Conservation (phyloP, 2,888 invertebrate genomes). For the Tyria jacobaeae region DNA sequence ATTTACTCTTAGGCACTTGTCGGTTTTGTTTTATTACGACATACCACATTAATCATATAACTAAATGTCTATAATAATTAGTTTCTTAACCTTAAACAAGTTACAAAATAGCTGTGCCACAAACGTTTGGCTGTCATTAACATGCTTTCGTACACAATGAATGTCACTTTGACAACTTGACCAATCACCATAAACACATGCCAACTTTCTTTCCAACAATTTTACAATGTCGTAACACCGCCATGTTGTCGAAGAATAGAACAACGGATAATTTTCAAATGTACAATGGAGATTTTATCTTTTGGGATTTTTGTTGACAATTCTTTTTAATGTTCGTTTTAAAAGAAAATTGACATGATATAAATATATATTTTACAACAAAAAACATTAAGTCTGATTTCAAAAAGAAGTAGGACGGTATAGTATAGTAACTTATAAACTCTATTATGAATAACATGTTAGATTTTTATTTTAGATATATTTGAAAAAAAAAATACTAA, state of each 20-base stretch:
- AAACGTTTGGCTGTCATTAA: constrained; percentile 32
- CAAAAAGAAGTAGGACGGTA: too few species aligned
- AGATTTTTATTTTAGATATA: too few species aligned
- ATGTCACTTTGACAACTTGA: constrained; percentile 37
- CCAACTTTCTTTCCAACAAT: constrained; percentile 44
- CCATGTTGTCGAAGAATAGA: constrained; percentile 30
- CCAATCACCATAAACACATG: constrained; percentile 36
- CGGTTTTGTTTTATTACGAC: not conserved
- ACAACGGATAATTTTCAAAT: constrained; percentile 10
- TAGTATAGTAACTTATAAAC: too few species aligned
- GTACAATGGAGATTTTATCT: not conserved
- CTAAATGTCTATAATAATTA: constrained; percentile 15
- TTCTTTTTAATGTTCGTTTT: too few species aligned
- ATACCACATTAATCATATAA: constrained; percentile 5
- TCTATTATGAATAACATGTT: too few species aligned
- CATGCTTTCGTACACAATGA: constrained; percentile 43
- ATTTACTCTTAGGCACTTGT: too few species aligned
- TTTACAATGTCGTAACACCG: constrained; percentile 37
- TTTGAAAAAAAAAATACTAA: too few species aligned
- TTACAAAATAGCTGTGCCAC: constrained; percentile 8
- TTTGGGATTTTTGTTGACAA: not conserved
- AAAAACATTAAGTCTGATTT: too few species aligned
- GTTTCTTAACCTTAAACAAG: constrained; percentile 16
- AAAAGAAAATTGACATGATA: too few species aligned
- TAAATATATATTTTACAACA: too few species aligned